Conservation (phyloP, 2,113 vertebrate species). For the Corythornis vintsioides region DNA sequence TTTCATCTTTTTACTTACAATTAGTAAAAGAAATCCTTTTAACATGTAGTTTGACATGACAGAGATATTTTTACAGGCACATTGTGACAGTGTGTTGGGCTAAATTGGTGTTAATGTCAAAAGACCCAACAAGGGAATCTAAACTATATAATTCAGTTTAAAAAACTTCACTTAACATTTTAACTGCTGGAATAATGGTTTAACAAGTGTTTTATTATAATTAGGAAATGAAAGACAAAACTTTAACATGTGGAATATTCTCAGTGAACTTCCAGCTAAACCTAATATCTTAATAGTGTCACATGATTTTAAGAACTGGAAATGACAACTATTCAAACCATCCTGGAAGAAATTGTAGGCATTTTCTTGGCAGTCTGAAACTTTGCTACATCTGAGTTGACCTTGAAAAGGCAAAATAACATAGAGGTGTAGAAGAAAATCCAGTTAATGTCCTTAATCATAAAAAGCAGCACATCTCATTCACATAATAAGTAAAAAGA, state of each 20-base stretch:
- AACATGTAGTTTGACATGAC: fast-evolving
- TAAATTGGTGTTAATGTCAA: neutral
- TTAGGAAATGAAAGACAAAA: neutral
- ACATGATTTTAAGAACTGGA: neutral
- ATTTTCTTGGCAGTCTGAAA: neutral
- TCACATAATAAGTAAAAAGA: neutral
- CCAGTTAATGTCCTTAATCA: neutral
- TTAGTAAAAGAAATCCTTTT: neutral
- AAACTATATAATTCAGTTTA: neutral
- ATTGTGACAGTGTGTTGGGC: neutral
- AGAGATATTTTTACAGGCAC: neutral
- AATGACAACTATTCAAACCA: neutral
- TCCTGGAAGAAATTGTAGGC: neutral
- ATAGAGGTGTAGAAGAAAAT: neutral
- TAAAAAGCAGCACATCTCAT: neutral
- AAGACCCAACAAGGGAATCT: neutral
- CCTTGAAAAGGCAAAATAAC: neutral
- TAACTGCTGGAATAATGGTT: neutral
- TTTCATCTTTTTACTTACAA: neutral
- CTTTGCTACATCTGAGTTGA: neutral
- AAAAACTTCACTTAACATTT: neutral
- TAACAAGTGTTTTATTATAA: neutral
- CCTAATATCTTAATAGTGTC: neutral
- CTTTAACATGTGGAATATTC: neutral
- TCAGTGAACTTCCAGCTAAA: neutral